Evolutionary conservation across 2,888 invertebrate genomes (phyloP), one percentile per base, ranked within the genome.

Genomic region (Euplagia quadripunctaria): DNA sequence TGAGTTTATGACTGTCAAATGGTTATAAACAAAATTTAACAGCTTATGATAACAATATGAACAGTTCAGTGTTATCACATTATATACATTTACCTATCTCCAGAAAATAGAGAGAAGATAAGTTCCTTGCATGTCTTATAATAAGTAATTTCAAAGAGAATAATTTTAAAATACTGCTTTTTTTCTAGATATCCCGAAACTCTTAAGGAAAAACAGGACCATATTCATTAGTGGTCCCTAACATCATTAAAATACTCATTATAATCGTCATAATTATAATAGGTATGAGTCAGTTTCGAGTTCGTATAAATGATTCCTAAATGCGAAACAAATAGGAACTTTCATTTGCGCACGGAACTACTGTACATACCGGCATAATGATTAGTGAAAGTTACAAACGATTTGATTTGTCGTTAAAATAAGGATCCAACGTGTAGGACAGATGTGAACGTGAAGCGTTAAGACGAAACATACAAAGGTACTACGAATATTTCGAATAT

Each of bases 291-390:
- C 72, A 81, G 79, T 82, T 63, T 55, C 31, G 78, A 82, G 74
- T 83, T 79, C 79, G 77, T 73, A 71, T 79, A 80, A 81, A 74
- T 78, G 85, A 86, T 89, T 88, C 88, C 83, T 87, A 87, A 86
- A 85, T 87, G 85, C 81, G 81, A 86, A 88, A 81, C 85, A 85
- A 88, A 86, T 86, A 87, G 82, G 86, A 90, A 93, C 93, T 93
- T 93, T 93, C 92, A 88, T 92, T 92, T 90, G 84, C 87, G 91
- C 88, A 88, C 90, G 91, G 91, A 93, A 93, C 87, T 85, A 87
- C 81, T 83, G 83, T 85, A 87, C 91, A 90, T 91, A 85, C 90
- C 89, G 88, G 92, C 89, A 93, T 94, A 93, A 85, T 91, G 90
- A 94, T 91, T 90, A 92, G 93, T 93, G 93, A 94, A 93, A 94